Conservation (phyloP, 2,888 invertebrate species). For the Synanthedon andrenaeformis region DNA sequence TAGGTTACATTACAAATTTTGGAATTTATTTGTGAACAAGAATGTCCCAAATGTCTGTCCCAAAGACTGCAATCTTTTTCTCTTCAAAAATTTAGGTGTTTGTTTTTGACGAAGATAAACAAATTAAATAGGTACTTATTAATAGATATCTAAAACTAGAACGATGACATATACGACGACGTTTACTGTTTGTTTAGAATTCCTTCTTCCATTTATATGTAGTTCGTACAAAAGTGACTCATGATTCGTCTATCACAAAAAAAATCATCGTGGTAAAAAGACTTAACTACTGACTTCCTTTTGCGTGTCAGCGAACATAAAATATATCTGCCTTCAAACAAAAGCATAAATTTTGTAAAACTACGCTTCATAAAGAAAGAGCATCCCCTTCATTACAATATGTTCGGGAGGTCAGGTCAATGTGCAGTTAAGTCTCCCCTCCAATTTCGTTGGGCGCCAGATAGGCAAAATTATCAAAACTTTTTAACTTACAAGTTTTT, state of each 20-base stretch:
- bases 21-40: too few species aligned
- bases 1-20: too few species aligned
- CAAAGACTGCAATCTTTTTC: too few species aligned
- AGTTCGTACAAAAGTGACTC: constrained; percentile 41
- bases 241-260: constrained; percentile 22
- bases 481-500: constrained; percentile 67
- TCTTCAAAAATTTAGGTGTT: too few species aligned
- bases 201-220: constrained; percentile 36
- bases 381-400: constrained; percentile 65
- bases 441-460: constrained; percentile 39
- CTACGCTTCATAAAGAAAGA: constrained; percentile 45
- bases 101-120: not conserved
- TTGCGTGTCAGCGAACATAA: constrained; percentile 63
- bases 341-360: constrained; percentile 68
- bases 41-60: too few species aligned
- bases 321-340: constrained; percentile 64
- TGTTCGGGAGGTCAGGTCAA: constrained; percentile 62
- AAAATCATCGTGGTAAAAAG: constrained; percentile 18
- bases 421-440: constrained; percentile 52
- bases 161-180: not conserved
- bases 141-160: not conserved
- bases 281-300: constrained; percentile 56
- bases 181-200: not conserved
- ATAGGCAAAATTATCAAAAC: constrained; percentile 63
- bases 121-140: not conserved